Percentiles rank a stretch among this genome's conserved stretches.
Evolutionary conservation across 2,797 vertebrate genomes (phyloP).

Genomic region (Intellagama lesueurii): DNA sequence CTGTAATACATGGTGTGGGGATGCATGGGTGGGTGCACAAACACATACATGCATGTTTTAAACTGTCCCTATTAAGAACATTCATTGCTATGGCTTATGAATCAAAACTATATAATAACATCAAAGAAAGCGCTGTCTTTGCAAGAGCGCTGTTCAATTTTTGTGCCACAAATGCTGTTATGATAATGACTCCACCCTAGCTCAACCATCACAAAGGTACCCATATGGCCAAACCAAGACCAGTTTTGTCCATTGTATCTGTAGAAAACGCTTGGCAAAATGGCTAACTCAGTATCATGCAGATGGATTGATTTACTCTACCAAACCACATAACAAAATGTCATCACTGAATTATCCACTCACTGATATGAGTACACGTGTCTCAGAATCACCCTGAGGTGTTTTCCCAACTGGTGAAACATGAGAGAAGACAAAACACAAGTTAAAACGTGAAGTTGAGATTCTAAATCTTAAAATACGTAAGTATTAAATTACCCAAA

Average conservation of each 20-base stretch:
- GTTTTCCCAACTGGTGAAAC: not conserved
- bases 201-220: slow-evolving; percentile 10
- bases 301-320: slow-evolving; percentile 25
- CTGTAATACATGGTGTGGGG: too few relatives aligned
- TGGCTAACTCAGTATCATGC: slow-evolving; percentile 5
- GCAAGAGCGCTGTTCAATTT: slow-evolving; percentile 30
- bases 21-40: too few relatives aligned
- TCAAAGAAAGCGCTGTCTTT: slow-evolving; percentile 11
- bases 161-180: not conserved
- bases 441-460: not conserved
- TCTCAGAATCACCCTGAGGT: not conserved
- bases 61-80: slow-evolving; percentile 50
- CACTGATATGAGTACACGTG: not conserved
- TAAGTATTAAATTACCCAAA: not conserved
- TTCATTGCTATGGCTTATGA: slow-evolving; percentile 37
- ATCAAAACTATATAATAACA: slow-evolving; percentile 22
- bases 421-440: not conserved
- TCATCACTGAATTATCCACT: slow-evolving; percentile 10
- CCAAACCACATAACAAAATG: slow-evolving; percentile 19
- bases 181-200: not conserved
- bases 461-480: not conserved
- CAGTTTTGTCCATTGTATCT: not conserved
- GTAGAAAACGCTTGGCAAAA: slow-evolving; percentile 15
- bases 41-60: too few relatives aligned
- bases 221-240: not conserved